Conservation (phyloP, 1,140 invertebrate genomes). For the Drosophila equinoxialis region DNA sequence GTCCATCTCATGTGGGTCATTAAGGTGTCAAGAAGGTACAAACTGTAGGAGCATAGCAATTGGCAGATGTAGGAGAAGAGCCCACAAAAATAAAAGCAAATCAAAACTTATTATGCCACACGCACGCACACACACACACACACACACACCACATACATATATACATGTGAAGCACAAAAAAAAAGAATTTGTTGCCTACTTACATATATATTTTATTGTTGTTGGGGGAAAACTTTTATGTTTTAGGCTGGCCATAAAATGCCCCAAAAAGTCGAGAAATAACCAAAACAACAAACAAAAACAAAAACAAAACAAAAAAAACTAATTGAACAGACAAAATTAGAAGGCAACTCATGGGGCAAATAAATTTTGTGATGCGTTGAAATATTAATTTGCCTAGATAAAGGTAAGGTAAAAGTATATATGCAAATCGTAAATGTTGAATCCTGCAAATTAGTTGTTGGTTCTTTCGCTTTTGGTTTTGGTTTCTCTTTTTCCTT, state of each 20-base stretch:
- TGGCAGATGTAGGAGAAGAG: slow-evolving; percentile 7
- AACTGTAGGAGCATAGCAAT: slow-evolving; percentile 38
- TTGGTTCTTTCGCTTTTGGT: slow-evolving; percentile 17
- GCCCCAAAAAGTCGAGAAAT: not conserved
- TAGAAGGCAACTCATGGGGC: slow-evolving; percentile 61
- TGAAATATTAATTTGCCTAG: slow-evolving; percentile 26
- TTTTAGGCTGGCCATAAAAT: slow-evolving; percentile 37
- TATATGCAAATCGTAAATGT: slow-evolving; percentile 45
- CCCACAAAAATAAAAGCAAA: slow-evolving; percentile 69
- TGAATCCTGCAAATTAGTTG: slow-evolving; percentile 66
- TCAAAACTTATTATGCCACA: slow-evolving; percentile 78
- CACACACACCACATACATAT: not conserved
- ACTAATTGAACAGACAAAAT: slow-evolving; percentile 78
- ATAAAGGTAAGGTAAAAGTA: not conserved
- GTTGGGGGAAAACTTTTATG: slow-evolving; percentile 54
- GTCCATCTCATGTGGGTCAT: slow-evolving; percentile 60
- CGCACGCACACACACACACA: slow-evolving; percentile 38
- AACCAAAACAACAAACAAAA: slow-evolving; percentile 1
- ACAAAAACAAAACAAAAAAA: slow-evolving; percentile 31
- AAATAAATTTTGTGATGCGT: slow-evolving; percentile 40
- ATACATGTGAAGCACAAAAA: slow-evolving; percentile 41
- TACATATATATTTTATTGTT: slow-evolving; percentile 11
- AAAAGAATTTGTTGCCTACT: slow-evolving; percentile 27
- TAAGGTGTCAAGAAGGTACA: slow-evolving; percentile 74
- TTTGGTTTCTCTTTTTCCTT: slow-evolving; percentile 1